Conservation (phyloP, 2,113 vertebrate species). For the Sapayoa aenigma region DNA sequence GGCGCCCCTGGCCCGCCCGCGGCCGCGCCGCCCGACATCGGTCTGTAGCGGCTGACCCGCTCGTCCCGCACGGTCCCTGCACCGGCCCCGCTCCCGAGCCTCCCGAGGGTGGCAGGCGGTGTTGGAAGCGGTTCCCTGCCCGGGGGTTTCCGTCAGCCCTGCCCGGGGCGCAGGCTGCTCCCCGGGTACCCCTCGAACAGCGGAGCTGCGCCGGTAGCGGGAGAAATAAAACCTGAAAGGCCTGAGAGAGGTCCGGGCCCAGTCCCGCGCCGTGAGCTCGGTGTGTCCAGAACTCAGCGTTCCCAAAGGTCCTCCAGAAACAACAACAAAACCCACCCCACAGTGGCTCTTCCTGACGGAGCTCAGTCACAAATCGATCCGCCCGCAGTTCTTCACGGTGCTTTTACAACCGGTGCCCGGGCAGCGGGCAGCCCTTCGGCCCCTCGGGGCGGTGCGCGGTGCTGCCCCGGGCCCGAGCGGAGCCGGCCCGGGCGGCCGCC, state of each 20-base stretch:
- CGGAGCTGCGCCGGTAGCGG: not conserved
- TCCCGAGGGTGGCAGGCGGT: not conserved
- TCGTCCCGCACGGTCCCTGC: not conserved
- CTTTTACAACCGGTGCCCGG: not conserved
- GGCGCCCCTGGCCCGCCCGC: too few relatives aligned
- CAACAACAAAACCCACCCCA: rapidly evolving
- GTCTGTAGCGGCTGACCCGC: too few relatives aligned
- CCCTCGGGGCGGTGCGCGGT: not conserved
- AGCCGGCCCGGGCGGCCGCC: too few relatives aligned
- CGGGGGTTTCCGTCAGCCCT: not conserved
- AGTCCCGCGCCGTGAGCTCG: not conserved
- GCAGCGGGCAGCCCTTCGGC: not conserved
- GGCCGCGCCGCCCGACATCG: not conserved
- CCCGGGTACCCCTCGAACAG: rapidly evolving
- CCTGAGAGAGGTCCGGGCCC: not conserved
- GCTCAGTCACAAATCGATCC: not conserved
- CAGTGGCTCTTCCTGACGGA: not conserved
- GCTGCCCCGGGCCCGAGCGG: not conserved
- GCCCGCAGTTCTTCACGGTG: not conserved
- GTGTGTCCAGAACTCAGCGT: not conserved
- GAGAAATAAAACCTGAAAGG: not conserved
- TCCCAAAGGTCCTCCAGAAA: too few relatives aligned
- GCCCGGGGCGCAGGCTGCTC: not conserved
- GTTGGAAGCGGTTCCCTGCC: too few relatives aligned
- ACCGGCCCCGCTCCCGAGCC: not conserved